A percentile compares a stretch with the other conserved stretches of the same genome.
phyloP scores from a whole-genome alignment of 2,113 vertebrate genomes.

The Rhipidura dahli region DNA sequence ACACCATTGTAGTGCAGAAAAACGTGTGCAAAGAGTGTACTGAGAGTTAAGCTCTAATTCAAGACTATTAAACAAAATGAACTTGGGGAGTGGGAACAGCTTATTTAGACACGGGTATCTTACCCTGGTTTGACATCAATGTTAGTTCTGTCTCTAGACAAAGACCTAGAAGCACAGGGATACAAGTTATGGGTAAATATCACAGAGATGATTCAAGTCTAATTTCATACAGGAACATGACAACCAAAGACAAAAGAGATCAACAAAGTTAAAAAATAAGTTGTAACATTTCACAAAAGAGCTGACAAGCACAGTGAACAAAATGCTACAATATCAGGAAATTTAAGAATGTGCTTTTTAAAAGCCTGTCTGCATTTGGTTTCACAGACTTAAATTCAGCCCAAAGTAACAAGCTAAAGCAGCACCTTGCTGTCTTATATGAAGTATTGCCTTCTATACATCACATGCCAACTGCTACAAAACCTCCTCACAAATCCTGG shows the following conservation, averaged over 20 bases:
- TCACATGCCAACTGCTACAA: not conserved
- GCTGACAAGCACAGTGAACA: not conserved
- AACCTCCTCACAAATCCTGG: not conserved
- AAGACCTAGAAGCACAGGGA: slow-evolving; percentile 53
- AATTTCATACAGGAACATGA: not conserved
- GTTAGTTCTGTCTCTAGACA: slow-evolving; percentile 38
- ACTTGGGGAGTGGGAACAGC: not conserved
- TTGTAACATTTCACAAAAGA: not conserved
- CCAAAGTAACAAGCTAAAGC: slow-evolving; percentile 3
- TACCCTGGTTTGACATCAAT: not conserved
- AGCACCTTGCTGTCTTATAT: slow-evolving; percentile 1
- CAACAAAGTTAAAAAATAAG: not conserved
- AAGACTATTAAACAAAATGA: not conserved
- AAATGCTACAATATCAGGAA: slow-evolving; percentile 37
- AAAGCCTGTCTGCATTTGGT: slow-evolving; percentile 22
- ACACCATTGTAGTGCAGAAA: not conserved
- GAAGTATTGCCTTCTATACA: slow-evolving; percentile 17
- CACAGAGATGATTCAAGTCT: not conserved
- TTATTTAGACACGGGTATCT: not conserved
- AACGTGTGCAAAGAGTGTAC: not conserved
- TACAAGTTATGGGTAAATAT: not conserved
- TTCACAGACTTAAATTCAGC: not conserved
- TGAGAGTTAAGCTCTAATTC: not conserved
- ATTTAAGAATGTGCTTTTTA: slow-evolving; percentile 50
- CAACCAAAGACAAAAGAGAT: slow-evolving; percentile 4